phyloP scores from a whole-genome alignment of 2,113 vertebrate species.

The Pteropus alecto region DNA sequence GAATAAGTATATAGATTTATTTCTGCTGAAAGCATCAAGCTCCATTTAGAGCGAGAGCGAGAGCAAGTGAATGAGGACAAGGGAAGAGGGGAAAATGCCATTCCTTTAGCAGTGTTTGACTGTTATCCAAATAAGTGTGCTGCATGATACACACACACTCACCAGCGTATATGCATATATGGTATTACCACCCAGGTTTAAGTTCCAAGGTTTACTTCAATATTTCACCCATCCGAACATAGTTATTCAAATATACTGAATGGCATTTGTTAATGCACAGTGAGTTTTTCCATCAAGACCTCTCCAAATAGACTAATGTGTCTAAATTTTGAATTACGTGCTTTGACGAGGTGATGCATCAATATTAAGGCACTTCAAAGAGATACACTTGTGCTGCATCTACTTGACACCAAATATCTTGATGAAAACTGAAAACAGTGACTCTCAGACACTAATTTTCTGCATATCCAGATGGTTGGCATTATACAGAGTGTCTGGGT shows the following conservation, averaged over 20 bases:
- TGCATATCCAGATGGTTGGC: constrained; percentile 39
- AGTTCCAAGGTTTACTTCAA: constrained; percentile 52
- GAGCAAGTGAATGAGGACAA: neutral
- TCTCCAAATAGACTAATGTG: neutral
- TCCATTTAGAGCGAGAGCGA: neutral
- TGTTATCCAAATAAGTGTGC: constrained; percentile 30
- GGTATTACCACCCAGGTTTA: constrained; percentile 57
- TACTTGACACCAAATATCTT: constrained; percentile 48
- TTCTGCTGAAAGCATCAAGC: neutral
- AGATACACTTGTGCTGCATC: neutral
- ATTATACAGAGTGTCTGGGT: constrained; percentile 20
- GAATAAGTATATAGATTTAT: neutral
- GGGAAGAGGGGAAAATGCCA: neutral
- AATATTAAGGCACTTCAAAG: constrained; percentile 60
- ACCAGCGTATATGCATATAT: neutral
- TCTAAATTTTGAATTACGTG: neutral
- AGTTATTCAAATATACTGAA: constrained; percentile 59
- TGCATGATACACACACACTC: neutral
- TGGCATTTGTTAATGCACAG: neutral
- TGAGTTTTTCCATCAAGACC: neutral
- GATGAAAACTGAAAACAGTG: constrained; percentile 51
- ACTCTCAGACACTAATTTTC: neutral
- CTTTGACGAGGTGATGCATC: neutral
- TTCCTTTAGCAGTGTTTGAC: constrained; percentile 42
- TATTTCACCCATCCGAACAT: constrained; percentile 9